These are phyloP conservation scores for Belonocnema kinseyi DNA, from an alignment of 1,140 invertebrate species.

Conservation along the genomic window DNA sequence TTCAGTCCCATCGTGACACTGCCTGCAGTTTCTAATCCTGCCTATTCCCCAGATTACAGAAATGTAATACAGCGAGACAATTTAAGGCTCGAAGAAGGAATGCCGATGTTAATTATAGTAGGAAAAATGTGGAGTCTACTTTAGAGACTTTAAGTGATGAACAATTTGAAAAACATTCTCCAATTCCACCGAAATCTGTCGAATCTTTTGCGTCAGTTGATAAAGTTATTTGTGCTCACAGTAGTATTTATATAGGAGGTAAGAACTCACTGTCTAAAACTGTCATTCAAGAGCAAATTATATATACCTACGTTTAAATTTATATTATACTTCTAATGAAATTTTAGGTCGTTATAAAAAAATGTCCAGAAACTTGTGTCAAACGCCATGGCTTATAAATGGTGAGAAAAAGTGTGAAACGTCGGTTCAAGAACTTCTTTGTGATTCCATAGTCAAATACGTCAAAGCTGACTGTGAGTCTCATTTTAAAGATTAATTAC, in stretches of 20 bases:
- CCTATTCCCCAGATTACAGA: constrained; percentile 36
- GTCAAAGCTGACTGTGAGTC: constrained; percentile 76
- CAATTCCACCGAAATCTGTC: constrained; percentile 72
- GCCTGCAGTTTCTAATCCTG: background rate
- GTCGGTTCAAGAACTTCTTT: constrained; percentile 95
- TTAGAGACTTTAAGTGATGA: constrained; percentile 69
- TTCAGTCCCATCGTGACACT: no score
- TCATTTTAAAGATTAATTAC: background rate
- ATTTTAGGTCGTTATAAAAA: constrained; percentile 89
- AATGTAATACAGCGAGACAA: constrained; percentile 44
- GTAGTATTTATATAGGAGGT: constrained; percentile 80
- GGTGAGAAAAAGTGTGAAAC: constrained; percentile 87
- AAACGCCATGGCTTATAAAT: constrained; percentile 95
- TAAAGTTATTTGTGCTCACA: constrained; percentile 74
- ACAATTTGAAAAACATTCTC: constrained; percentile 72
- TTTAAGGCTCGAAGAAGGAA: constrained; percentile 60
- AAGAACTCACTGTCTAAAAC: constrained; percentile 37
- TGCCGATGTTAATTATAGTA: constrained; percentile 71
- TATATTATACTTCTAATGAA: constrained; percentile 45
- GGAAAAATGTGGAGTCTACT: constrained; percentile 76
- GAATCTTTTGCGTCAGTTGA: constrained; percentile 65
- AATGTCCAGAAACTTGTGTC: constrained; percentile 88
- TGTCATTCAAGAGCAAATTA: background rate
- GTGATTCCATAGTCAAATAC: constrained; percentile 77
- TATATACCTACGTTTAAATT: constrained; percentile 39